These are phyloP conservation scores for Stegastes partitus DNA, from an alignment of 2,113 vertebrate species.

Conservation along the genomic window DNA sequence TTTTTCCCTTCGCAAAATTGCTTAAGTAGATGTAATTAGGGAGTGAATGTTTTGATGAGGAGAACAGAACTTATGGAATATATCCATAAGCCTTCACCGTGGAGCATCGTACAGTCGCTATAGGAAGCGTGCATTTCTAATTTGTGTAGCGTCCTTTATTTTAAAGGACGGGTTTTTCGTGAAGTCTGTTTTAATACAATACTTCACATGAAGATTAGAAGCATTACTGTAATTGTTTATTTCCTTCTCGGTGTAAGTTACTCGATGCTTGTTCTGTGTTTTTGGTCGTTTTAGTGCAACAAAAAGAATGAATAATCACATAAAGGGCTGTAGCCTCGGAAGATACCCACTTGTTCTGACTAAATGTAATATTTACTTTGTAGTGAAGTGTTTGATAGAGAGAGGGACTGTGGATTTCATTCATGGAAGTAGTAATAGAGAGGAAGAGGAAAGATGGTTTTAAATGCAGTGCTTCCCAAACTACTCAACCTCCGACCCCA, in stretches of 20 bases:
- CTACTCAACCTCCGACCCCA: too few species aligned
- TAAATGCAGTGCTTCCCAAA: too few species aligned
- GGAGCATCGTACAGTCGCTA: conserved; percentile 43
- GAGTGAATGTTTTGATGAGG: conserved; percentile 79
- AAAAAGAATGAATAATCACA: neutral
- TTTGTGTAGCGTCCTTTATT: conserved; percentile 32
- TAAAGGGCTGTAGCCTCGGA: neutral
- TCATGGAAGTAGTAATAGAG: too few species aligned
- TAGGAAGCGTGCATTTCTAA: conserved; percentile 33
- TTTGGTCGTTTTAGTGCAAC: neutral
- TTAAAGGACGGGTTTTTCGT: conserved; percentile 7
- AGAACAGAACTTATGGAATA: conserved; percentile 73
- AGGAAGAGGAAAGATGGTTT: too few species aligned
- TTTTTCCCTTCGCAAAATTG: conserved; percentile 72
- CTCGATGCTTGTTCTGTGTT: neutral
- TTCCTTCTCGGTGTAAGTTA: neutral
- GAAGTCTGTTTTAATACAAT: neutral
- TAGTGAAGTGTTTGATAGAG: neutral
- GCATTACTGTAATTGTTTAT: conserved; percentile 2
- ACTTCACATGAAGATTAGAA: conserved; percentile 11
- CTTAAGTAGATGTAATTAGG: conserved; percentile 85
- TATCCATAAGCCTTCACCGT: conserved; percentile 62
- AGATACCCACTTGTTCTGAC: neutral
- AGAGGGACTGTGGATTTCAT: neutral
- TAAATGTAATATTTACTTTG: neutral